phyloP scores from a whole-genome alignment of 2,113 vertebrate species.

The Sebastes schlegelii region DNA sequence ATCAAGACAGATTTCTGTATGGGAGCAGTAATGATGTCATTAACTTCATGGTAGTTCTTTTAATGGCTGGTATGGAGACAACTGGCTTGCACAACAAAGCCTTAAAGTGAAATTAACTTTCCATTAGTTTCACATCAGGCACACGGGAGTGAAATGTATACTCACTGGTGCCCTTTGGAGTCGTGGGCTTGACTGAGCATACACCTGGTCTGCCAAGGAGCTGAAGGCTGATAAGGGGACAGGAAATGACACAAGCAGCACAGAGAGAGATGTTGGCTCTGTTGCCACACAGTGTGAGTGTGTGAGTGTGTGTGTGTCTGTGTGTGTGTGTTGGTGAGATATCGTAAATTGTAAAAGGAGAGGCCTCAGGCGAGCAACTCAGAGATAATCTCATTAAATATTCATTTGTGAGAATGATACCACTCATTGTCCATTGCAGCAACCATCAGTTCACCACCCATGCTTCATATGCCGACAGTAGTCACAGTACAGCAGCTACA shows the following conservation, averaged over 20 bases:
- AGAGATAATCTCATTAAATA: constrained; percentile 60
- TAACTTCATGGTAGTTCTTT: neutral
- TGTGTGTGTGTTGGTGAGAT: neutral
- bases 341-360: neutral
- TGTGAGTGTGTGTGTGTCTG: constrained; percentile 7
- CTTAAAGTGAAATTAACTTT: neutral
- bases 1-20: too few species aligned
- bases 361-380: neutral
- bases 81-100: neutral
- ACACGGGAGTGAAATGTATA: neutral
- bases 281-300: neutral
- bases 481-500: neutral
- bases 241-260: neutral
- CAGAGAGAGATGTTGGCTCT: neutral
- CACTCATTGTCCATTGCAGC: neutral
- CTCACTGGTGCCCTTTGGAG: constrained; percentile 40
- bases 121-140: neutral
- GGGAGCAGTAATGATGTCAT: too few species aligned
- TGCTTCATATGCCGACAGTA: neutral
- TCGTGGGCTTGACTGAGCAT: constrained; percentile 1
- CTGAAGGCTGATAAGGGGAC: neutral
- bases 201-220: neutral
- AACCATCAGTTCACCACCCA: neutral
- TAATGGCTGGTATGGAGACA: neutral
- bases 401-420: constrained; percentile 38